A percentile compares a stretch with the other conserved stretches of the same genome.
phyloP scores from a whole-genome alignment of 2,113 vertebrate species.

The Variabilichromis moorii region DNA sequence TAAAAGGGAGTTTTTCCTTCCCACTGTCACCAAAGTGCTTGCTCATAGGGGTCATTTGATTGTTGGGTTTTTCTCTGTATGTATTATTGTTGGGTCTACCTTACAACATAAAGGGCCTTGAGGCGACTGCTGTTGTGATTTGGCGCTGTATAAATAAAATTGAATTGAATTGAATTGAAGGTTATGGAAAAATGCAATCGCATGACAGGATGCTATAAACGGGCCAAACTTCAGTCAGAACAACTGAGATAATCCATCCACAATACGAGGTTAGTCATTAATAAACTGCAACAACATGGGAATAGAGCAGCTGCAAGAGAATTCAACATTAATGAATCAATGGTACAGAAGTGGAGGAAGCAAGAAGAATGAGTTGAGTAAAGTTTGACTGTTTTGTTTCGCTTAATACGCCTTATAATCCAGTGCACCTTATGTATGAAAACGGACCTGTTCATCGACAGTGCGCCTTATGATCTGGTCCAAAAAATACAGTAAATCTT shows the following conservation, averaged over 20 bases:
- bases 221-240: not conserved
- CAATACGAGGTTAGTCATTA: not conserved
- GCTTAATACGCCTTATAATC: not conserved
- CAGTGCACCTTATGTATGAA: not conserved
- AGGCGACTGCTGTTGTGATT: not conserved
- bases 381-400: not conserved
- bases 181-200: not conserved
- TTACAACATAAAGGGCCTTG: not conserved
- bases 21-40: too few relatives aligned
- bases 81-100: too few relatives aligned
- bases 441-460: not conserved
- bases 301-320: not conserved
- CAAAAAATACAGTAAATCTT: not conserved
- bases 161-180: not conserved
- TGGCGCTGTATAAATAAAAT: not conserved
- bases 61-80: too few relatives aligned
- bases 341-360: fast-evolving
- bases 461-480: not conserved
- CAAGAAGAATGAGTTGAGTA: not conserved
- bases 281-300: not conserved
- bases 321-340: not conserved
- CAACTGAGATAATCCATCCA: fast-evolving
- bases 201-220: fast-evolving
- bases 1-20: too few relatives aligned
- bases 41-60: too few relatives aligned